phyloP scores from a whole-genome alignment of 1,140 invertebrate genomes.

The Gryllus bimaculatus region DNA sequence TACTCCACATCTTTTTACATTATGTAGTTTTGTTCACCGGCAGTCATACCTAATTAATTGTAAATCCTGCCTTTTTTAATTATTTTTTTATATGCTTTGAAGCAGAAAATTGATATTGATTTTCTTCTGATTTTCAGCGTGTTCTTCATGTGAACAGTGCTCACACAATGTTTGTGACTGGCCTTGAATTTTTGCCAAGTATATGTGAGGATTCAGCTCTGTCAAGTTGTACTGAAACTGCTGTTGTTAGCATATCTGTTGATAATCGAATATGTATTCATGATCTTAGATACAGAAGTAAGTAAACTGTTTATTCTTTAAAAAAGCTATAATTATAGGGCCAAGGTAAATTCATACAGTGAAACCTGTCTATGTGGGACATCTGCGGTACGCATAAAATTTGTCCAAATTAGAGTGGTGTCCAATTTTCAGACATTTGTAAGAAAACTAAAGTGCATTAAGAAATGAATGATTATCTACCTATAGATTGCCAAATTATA shows the following conservation, averaged over 20 bases:
- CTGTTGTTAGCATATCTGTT: conserved; percentile 86
- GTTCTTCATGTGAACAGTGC: conserved; percentile 69
- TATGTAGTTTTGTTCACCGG: too few species aligned
- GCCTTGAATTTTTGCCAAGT: conserved; percentile 77
- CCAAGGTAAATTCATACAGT: neutral
- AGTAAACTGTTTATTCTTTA: conserved; percentile 32
- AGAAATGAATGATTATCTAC: neutral
- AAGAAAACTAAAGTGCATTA: conserved; percentile 7
- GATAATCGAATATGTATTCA: conserved; percentile 89
- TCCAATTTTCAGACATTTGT: neutral
- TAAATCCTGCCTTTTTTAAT: too few species aligned
- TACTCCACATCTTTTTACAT: too few species aligned
- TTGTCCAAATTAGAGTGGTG: neutral
- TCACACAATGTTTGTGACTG: conserved; percentile 92
- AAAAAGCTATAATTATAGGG: conserved; percentile 7
- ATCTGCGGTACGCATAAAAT: neutral
- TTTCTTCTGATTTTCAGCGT: conserved; percentile 34
- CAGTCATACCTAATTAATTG: too few species aligned
- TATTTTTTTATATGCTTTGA: too few species aligned
- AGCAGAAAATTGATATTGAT: too few species aligned
- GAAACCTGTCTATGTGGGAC: neutral
- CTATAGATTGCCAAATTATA: too few species aligned
- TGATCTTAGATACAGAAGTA: conserved; percentile 72
- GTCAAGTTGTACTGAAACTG: conserved; percentile 62
- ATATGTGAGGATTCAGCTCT: conserved; percentile 48